Evolutionary conservation across 1,140 invertebrate species (phyloP).

Genomic region (Caenorhabditis tropicalis): DNA sequence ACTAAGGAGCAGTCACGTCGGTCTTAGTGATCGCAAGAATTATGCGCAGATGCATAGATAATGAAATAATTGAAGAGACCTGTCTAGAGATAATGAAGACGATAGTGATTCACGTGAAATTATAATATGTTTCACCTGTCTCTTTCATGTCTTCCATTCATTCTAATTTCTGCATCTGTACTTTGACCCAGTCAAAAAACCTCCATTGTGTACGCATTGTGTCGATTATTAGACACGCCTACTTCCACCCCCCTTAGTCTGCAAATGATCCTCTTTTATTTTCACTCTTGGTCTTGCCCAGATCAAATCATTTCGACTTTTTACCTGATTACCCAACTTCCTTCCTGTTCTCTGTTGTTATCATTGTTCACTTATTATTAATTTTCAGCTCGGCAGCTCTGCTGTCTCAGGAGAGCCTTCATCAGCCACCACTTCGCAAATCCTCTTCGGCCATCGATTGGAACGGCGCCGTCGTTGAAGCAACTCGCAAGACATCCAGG

Average conservation of each 20-base stretch:
- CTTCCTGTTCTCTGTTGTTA: not conserved
- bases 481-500: constrained; percentile 34
- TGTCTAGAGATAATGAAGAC: constrained; percentile 1
- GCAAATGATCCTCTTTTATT: constrained; percentile 16
- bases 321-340: not conserved
- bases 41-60: constrained; percentile 43
- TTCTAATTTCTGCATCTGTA: constrained; percentile 19
- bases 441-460: constrained; percentile 51
- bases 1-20: constrained; percentile 14
- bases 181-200: constrained; percentile 27
- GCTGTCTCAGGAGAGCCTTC: constrained; percentile 45
- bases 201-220: constrained; percentile 20
- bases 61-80: too few relatives aligned
- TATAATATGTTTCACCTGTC: constrained; percentile 8
- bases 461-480: constrained; percentile 36
- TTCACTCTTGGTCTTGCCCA: not conserved
- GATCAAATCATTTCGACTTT: not conserved
- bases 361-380: too few relatives aligned
- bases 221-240: constrained; percentile 4
- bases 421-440: constrained; percentile 47
- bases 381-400: constrained; percentile 50
- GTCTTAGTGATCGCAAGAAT: not conserved
- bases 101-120: not conserved
- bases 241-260: not conserved
- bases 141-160: not conserved